These are phyloP conservation scores for Rhynchopsitta pachyrhyncha DNA, from an alignment of 2,113 vertebrate species.

Conservation along the genomic window DNA sequence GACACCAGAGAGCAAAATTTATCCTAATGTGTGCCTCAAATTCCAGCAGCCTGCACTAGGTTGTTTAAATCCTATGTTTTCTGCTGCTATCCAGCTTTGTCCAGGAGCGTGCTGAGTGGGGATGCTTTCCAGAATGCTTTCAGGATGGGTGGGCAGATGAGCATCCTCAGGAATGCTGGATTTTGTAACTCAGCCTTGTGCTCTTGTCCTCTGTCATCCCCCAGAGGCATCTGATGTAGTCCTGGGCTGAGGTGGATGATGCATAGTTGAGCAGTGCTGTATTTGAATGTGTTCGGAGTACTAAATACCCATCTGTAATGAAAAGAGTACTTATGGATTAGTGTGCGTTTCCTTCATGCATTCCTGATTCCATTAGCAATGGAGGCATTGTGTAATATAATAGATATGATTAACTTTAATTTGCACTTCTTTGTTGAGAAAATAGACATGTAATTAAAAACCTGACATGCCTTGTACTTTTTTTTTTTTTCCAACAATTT, in stretches of 20 bases:
- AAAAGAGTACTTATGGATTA: conserved; percentile 10
- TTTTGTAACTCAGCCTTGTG: neutral
- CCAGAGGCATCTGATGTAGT: neutral
- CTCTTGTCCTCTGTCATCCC: neutral
- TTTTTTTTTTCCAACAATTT: conserved; percentile 44
- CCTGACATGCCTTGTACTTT: conserved; percentile 35
- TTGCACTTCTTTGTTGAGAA: conserved; percentile 62
- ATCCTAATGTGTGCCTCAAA: neutral
- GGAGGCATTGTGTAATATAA: conserved; percentile 54
- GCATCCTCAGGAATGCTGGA: neutral
- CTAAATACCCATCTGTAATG: neutral
- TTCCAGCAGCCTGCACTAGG: neutral
- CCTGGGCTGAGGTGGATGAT: neutral
- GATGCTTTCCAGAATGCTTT: neutral
- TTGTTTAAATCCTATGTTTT: neutral
- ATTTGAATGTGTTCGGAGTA: neutral
- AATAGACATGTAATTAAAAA: conserved; percentile 69
- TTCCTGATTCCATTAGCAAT: conserved; percentile 55
- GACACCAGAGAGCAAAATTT: conserved; percentile 46
- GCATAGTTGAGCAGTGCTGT: conserved; percentile 18
- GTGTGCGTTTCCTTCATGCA: conserved; percentile 48
- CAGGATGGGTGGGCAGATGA: neutral
- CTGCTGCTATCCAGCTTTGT: neutral
- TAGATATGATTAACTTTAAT: conserved; percentile 67
- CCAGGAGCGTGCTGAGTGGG: neutral